A percentile compares a stretch with the other conserved stretches of the same genome.
Conservation (phyloP, 2,113 vertebrate species). For the Corvus moneduloides region DNA sequence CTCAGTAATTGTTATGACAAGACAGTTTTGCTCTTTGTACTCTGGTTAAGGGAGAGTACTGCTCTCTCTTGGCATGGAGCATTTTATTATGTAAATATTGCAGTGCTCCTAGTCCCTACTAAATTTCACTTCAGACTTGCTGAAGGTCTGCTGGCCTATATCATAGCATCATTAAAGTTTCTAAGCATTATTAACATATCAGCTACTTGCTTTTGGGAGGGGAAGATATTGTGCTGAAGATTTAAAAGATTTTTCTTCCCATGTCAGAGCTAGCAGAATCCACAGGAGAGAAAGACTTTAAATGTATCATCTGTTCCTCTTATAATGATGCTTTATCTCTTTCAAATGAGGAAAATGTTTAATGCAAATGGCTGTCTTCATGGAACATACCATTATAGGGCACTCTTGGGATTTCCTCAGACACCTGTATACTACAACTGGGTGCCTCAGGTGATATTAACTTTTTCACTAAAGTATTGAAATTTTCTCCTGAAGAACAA, state of each 20-base stretch:
- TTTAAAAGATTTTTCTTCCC: background rate
- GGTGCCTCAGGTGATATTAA: background rate
- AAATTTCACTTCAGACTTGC: background rate
- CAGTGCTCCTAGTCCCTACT: background rate
- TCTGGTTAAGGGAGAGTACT: background rate
- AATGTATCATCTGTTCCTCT: background rate
- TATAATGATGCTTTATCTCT: conserved; percentile 13
- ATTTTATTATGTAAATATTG: background rate
- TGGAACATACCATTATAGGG: background rate
- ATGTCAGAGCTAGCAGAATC: background rate
- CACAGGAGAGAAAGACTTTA: background rate
- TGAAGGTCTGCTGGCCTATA: background rate
- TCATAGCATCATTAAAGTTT: background rate
- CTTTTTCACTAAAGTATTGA: background rate
- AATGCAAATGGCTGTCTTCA: conserved; percentile 13
- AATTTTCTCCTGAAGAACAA: background rate
- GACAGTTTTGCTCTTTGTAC: background rate
- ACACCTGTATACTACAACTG: background rate
- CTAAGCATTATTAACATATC: background rate
- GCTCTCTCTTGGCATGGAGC: background rate
- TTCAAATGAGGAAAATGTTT: conserved; percentile 18
- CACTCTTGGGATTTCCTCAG: background rate
- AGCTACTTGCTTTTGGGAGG: background rate
- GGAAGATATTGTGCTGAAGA: background rate
- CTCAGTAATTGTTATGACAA: background rate